Conservation (phyloP, 2,113 vertebrate genomes). For the Onychostruthus taczanowskii region DNA sequence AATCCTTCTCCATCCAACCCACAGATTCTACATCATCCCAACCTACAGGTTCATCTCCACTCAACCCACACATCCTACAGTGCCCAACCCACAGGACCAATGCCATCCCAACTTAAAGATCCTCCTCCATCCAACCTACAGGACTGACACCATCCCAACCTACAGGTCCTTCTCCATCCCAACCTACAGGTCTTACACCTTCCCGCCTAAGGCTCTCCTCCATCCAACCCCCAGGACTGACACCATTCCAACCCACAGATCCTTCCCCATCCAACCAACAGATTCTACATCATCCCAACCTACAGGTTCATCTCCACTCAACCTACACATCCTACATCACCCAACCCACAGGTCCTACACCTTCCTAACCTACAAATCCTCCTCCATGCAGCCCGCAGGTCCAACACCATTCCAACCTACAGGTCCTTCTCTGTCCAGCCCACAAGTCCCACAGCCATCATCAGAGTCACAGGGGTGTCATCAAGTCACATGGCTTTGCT, state of each 20-base stretch:
- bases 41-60: too few species aligned
- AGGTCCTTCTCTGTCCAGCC: neutral
- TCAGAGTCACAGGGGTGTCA: accelerated
- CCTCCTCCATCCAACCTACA: neutral
- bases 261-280: neutral
- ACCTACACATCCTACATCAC: neutral
- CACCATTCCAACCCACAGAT: neutral
- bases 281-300: too few species aligned
- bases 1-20: neutral
- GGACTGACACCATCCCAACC: neutral
- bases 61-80: too few species aligned
- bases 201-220: too few species aligned
- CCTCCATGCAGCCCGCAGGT: neutral
- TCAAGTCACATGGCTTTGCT: neutral
- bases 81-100: too few species aligned
- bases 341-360: neutral
- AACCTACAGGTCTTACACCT: neutral
- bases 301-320: neutral
- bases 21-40: neutral
- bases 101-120: too few species aligned
- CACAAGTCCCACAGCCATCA: neutral
- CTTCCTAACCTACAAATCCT: neutral
- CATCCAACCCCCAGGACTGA: neutral
- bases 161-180: neutral
- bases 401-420: neutral